These are phyloP conservation scores for Asteroscopus sphinx DNA, from an alignment of 2,888 invertebrate species.

Conservation along the genomic window DNA sequence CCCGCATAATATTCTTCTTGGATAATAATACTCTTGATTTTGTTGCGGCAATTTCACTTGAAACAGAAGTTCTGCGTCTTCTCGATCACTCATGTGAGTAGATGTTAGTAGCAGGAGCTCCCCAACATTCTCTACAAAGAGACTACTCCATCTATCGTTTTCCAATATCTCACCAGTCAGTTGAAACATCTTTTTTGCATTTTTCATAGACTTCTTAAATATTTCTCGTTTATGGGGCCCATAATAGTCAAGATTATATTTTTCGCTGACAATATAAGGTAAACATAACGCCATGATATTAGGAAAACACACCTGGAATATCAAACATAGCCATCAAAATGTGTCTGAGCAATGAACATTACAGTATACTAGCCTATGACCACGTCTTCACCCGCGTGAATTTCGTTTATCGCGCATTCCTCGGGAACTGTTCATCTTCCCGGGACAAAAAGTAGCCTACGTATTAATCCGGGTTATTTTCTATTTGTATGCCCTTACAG, in stretches of 20 bases:
- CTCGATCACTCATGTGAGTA: conserved; percentile 76
- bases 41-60: conserved; percentile 68
- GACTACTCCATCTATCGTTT: conserved; percentile 75
- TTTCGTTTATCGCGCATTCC: too few relatives aligned
- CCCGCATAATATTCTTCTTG: conserved; percentile 72
- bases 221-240: conserved; percentile 51
- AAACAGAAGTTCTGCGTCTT: conserved; percentile 70
- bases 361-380: too few relatives aligned
- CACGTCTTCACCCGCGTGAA: too few relatives aligned
- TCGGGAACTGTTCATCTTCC: too few relatives aligned
- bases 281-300: conserved; percentile 78
- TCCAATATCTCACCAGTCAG: conserved; percentile 72
- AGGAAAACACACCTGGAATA: conserved; percentile 79
- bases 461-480: too few relatives aligned
- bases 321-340: too few relatives aligned
- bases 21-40: conserved; percentile 79
- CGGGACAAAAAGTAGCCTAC: too few relatives aligned
- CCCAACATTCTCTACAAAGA: conserved; percentile 81
- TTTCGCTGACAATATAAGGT: conserved; percentile 78
- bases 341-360: too few relatives aligned
- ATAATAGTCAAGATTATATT: conserved; percentile 70
- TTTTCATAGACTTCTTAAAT: conserved; percentile 58
- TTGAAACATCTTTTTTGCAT: conserved; percentile 74
- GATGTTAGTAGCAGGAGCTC: conserved; percentile 74
- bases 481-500: too few relatives aligned